Conservation (phyloP, 2,888 invertebrate genomes). For the Coecobrya sp. region DNA sequence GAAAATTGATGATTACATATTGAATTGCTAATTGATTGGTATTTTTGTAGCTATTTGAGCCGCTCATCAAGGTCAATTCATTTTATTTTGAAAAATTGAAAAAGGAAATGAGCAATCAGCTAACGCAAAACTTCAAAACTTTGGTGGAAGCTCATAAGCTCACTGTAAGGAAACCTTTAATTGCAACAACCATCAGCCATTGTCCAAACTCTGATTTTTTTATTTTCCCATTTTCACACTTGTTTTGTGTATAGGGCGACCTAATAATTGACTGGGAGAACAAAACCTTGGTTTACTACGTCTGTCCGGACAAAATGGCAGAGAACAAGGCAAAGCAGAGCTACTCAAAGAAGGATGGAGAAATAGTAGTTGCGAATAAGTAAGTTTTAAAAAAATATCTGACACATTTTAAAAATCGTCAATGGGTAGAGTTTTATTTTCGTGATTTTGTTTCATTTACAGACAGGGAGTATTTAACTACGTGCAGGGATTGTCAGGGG, state of each 20-base stretch:
- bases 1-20: no score
- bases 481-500: constrained; percentile 58
- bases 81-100: constrained; percentile 55
- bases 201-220: neutral
- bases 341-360: constrained; percentile 23
- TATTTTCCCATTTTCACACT: neutral
- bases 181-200: neutral
- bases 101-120: neutral
- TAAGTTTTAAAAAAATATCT: constrained; percentile 48
- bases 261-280: constrained; percentile 64
- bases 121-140: constrained; percentile 26
- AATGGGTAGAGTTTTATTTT: neutral
- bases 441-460: neutral
- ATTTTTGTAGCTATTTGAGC: constrained; percentile 55
- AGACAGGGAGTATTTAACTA: constrained; percentile 62
- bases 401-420: neutral
- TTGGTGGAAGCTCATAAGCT: constrained; percentile 49
- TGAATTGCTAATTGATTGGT: neutral
- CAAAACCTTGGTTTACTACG: constrained; percentile 49
- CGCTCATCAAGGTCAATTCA: constrained; percentile 43
- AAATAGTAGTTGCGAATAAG: constrained; percentile 55
- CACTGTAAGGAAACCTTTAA: constrained; percentile 38
- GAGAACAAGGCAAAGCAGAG: constrained; percentile 53
- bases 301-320: constrained; percentile 57
- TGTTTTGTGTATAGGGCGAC: constrained; percentile 42